Conservation (phyloP, 23 tunicate species). For the Styela plicata region DNA sequence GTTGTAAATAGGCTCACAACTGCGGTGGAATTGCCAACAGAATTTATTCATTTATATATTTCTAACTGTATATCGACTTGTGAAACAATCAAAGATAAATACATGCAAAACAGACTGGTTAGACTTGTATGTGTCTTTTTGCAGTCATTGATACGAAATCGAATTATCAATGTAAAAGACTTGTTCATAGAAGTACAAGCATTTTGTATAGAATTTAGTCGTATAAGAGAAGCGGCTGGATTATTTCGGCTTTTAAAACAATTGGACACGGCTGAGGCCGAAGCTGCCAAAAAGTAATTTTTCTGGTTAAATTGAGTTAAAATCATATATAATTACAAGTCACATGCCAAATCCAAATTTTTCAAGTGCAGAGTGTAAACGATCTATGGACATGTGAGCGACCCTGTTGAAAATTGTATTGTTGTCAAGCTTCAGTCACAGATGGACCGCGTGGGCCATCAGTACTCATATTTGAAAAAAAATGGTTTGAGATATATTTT, state of each 20-base stretch:
- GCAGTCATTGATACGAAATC: slow-evolving; percentile 91
- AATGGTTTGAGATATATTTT: too few species aligned
- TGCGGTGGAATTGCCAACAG: slow-evolving; percentile 90
- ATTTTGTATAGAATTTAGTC: slow-evolving; percentile 95
- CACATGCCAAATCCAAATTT: too few species aligned
- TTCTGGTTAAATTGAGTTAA: too few species aligned
- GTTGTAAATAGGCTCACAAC: slow-evolving; percentile 94
- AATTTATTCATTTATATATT: slow-evolving; percentile 92
- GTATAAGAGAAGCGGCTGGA: slow-evolving; percentile 98
- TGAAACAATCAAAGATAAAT: slow-evolving; percentile 88
- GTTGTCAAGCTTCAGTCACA: too few species aligned
- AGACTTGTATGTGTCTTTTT: slow-evolving; percentile 96
- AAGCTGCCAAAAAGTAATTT: slow-evolving; percentile 37
- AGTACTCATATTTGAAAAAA: too few species aligned
- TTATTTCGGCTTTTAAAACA: slow-evolving; percentile 84
- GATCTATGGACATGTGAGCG: too few species aligned
- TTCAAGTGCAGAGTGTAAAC: too few species aligned
- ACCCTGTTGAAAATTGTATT: too few species aligned
- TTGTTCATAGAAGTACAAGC: slow-evolving; percentile 97
- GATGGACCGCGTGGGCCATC: too few species aligned
- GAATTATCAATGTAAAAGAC: slow-evolving; percentile 86
- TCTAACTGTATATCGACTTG: slow-evolving; percentile 95
- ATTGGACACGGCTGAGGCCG: slow-evolving; percentile 71
- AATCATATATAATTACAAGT: too few species aligned
- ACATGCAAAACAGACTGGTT: slow-evolving; percentile 94